A percentile compares a stretch with the other conserved stretches of the same genome.
These are phyloP conservation scores for Oxytorus armatus DNA, from an alignment of 2,888 invertebrate genomes.

Conservation along the genomic window DNA sequence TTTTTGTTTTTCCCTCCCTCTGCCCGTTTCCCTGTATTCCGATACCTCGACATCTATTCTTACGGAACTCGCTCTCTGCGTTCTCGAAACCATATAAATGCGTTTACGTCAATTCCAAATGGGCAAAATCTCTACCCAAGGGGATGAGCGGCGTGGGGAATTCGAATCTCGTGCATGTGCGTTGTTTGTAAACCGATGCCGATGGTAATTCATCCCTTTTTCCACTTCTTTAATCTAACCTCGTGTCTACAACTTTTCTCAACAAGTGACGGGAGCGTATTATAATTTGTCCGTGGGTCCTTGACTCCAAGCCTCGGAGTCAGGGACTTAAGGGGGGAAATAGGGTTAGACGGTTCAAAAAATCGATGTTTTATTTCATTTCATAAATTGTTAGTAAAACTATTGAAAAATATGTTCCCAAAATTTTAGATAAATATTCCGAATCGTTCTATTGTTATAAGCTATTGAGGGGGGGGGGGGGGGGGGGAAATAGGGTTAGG, in stretches of 20 bases:
- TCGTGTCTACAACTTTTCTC: not conserved
- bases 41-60: slow-evolving; percentile 33
- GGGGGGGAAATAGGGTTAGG: too few relatives aligned
- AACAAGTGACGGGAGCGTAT: not conserved
- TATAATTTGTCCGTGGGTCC: not conserved
- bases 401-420: too few relatives aligned
- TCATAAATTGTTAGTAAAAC: too few relatives aligned
- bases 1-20: slow-evolving; percentile 23
- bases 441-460: too few relatives aligned
- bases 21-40: slow-evolving; percentile 26
- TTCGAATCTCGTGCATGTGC: not conserved
- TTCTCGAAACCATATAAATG: slow-evolving; percentile 14
- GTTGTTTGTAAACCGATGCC: slow-evolving; percentile 37
- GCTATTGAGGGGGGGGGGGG: too few relatives aligned
- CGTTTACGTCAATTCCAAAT: slow-evolving; percentile 31
- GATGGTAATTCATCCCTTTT: slow-evolving; percentile 11
- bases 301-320: not conserved
- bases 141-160: not conserved
- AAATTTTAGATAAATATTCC: too few relatives aligned
- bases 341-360: too few relatives aligned
- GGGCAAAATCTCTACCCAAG: slow-evolving; percentile 43
- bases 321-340: not conserved
- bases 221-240: not conserved
- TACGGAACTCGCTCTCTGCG: slow-evolving; percentile 31
- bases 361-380: too few relatives aligned